Conservation (phyloP, 2,888 invertebrate genomes). For the Apoderus coryli region DNA sequence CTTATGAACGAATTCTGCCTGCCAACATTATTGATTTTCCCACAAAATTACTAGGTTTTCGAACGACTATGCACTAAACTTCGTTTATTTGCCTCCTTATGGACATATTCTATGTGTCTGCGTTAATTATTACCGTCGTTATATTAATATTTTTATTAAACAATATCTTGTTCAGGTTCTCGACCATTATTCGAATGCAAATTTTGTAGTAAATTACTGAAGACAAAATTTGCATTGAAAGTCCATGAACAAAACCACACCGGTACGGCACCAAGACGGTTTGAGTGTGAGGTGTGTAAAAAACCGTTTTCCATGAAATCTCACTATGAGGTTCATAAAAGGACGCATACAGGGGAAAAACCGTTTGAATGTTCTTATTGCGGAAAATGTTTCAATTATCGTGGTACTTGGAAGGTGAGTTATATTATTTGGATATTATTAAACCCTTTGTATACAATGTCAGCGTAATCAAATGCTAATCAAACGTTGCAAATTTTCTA, state of each 20-base stretch:
- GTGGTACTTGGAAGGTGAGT: conserved; percentile 16
- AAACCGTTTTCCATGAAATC: conserved; percentile 16
- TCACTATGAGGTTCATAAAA: conserved; percentile 18
- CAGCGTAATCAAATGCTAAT: too few relatives aligned
- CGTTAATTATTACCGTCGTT: too few relatives aligned
- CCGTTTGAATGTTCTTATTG: conserved; percentile 20
- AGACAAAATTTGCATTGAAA: conserved; percentile 18
- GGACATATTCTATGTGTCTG: too few relatives aligned
- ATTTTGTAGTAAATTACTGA: conserved; percentile 18
- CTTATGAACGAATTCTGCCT: too few relatives aligned
- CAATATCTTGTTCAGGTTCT: conserved; percentile 13
- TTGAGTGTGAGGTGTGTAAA: conserved; percentile 15
- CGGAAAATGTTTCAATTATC: conserved; percentile 17
- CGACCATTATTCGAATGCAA: conserved; percentile 14
- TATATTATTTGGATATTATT: too few relatives aligned
- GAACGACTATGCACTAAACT: too few relatives aligned
- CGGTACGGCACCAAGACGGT: conserved; percentile 15
- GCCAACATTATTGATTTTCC: too few relatives aligned
- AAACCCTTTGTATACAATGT: too few relatives aligned
- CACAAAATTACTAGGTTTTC: too few relatives aligned
- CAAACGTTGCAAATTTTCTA: too few relatives aligned
- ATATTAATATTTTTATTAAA: too few relatives aligned
- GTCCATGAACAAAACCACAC: conserved; percentile 16
- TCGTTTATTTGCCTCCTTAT: too few relatives aligned
- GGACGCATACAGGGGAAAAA: conserved; percentile 22